Conservation (phyloP, 2,113 vertebrate species). For the Vanacampus margaritifer region DNA sequence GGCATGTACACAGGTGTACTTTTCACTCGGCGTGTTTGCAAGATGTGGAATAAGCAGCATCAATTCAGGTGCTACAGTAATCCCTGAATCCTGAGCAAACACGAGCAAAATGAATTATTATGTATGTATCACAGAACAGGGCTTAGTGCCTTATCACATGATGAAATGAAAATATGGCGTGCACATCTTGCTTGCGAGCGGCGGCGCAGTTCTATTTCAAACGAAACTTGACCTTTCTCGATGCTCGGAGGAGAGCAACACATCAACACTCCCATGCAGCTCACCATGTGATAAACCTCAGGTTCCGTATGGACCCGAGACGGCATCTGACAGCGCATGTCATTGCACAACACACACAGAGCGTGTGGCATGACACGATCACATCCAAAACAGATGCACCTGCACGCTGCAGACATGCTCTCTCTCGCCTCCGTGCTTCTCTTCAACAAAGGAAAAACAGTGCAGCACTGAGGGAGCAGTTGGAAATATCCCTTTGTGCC, state of each 20-base stretch:
- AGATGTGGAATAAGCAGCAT: neutral
- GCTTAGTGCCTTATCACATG: slow-evolving; percentile 45
- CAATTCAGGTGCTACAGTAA: neutral
- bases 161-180: slow-evolving; percentile 11
- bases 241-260: slow-evolving; percentile 18
- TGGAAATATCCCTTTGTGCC: neutral
- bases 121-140: slow-evolving; percentile 24
- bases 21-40: neutral
- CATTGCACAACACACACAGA: slow-evolving; percentile 14
- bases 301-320: slow-evolving; percentile 25
- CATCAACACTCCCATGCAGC: slow-evolving; percentile 4
- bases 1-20: too few species aligned
- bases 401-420: neutral
- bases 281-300: slow-evolving; percentile 25
- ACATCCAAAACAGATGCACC: slow-evolving; percentile 4
- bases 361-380: slow-evolving; percentile 17
- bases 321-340: slow-evolving; percentile 10
- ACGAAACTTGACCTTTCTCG: slow-evolving; percentile 48
- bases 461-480: neutral
- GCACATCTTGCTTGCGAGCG: slow-evolving; percentile 41
- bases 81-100: slow-evolving; percentile 42
- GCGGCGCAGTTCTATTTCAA: slow-evolving; percentile 27
- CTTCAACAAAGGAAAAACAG: neutral
- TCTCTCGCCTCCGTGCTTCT: neutral
- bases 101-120: slow-evolving; percentile 40